These are phyloP conservation scores for Gymnobelideus leadbeateri DNA, from an alignment of 2,113 vertebrate species.

Conservation along the genomic window DNA sequence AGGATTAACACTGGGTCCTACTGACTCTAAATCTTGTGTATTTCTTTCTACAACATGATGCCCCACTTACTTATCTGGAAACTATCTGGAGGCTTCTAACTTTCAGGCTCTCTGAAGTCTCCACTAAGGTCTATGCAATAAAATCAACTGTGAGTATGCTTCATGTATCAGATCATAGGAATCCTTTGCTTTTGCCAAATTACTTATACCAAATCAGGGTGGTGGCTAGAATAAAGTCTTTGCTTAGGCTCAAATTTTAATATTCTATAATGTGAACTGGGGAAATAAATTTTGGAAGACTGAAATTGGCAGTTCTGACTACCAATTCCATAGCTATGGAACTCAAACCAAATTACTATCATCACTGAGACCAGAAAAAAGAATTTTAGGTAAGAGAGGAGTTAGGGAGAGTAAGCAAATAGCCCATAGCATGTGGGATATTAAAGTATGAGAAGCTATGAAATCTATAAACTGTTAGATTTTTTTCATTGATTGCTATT, in stretches of 20 bases:
- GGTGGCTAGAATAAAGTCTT: not conserved
- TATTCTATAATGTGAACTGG: not conserved
- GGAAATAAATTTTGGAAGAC: not conserved
- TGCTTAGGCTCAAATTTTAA: too few species aligned
- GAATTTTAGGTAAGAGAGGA: too few species aligned
- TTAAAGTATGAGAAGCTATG: not conserved
- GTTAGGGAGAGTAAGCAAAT: not conserved
- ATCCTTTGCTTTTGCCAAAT: not conserved
- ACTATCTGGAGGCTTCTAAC: not conserved
- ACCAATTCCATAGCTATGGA: not conserved
- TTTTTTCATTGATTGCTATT: not conserved
- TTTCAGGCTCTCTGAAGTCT: not conserved
- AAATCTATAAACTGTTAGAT: not conserved
- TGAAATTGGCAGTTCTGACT: not conserved
- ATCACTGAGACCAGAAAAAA: not conserved
- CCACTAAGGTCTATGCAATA: not conserved
- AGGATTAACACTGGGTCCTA: not conserved
- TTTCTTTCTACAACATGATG: not conserved
- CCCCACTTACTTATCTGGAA: not conserved
- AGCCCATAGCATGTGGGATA: not conserved
- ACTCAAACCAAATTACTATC: not conserved
- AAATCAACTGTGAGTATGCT: not conserved
- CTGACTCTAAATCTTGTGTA: not conserved
- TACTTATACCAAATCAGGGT: not conserved
- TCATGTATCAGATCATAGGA: too few species aligned